These are phyloP conservation scores for Lamprotornis superbus DNA, from an alignment of 2,113 vertebrate genomes.

Conservation along the genomic window DNA sequence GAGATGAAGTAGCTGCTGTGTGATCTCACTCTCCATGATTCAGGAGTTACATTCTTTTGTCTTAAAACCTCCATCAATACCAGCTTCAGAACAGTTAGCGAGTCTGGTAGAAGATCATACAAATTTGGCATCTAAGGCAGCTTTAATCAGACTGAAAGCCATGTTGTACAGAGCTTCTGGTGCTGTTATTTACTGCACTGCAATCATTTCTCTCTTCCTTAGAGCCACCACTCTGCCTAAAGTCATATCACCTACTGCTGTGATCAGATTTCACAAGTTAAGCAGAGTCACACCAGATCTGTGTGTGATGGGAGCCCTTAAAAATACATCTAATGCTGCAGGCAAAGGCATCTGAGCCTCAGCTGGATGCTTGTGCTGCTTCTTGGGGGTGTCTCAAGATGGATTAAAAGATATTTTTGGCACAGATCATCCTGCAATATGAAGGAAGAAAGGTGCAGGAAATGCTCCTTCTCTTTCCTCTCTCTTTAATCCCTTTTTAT, in stretches of 20 bases:
- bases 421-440: background rate
- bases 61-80: background rate
- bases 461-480: background rate
- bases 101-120: background rate
- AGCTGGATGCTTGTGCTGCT: background rate
- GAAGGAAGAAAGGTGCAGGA: background rate
- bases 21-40: background rate
- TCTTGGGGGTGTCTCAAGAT: background rate
- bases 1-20: background rate
- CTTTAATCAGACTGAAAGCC: background rate
- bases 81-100: background rate
- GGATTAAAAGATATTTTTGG: background rate
- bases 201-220: background rate
- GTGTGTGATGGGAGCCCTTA: background rate
- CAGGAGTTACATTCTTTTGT: background rate
- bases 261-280: constrained; percentile 2
- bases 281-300: background rate
- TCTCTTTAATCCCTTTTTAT: background rate
- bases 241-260: background rate
- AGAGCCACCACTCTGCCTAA: background rate
- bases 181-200: background rate
- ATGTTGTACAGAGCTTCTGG: background rate
- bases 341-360: background rate
- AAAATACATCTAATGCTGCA: background rate
- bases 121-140: background rate